Conservation (phyloP, 2,888 invertebrate species). For the Tinea semifulvella region DNA sequence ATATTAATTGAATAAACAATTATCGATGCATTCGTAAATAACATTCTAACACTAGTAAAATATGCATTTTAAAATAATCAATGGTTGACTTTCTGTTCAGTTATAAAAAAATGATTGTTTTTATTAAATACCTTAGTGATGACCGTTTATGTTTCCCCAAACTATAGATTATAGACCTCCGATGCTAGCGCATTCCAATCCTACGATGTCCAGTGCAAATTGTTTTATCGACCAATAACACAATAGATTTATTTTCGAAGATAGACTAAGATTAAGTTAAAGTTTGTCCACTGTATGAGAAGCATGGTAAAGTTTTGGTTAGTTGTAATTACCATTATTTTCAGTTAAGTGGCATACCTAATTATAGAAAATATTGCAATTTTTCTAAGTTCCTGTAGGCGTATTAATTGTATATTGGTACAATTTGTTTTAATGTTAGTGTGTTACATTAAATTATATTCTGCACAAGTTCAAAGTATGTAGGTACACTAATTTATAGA, state of each 20-base stretch:
- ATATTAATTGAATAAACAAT: too few relatives aligned
- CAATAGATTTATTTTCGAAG: slow-evolving; percentile 34
- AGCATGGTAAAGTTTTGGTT: slow-evolving; percentile 22
- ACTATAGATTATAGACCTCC: slow-evolving; percentile 25
- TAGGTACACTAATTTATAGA: slow-evolving; percentile 63
- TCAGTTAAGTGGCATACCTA: slow-evolving; percentile 61
- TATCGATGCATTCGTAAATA: too few relatives aligned
- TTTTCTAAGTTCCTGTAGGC: slow-evolving; percentile 67
- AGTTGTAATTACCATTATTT: slow-evolving; percentile 36
- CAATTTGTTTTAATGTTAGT: slow-evolving; percentile 62
- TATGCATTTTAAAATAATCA: too few relatives aligned
- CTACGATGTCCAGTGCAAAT: slow-evolving; percentile 28
- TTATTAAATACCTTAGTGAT: too few relatives aligned
- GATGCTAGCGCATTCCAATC: slow-evolving; percentile 58
- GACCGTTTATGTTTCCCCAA: too few relatives aligned
- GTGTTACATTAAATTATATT: slow-evolving; percentile 53
- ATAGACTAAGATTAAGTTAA: slow-evolving; percentile 42
- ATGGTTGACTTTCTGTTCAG: too few relatives aligned
- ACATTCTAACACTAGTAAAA: too few relatives aligned
- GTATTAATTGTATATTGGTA: slow-evolving; percentile 63
- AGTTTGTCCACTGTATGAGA: slow-evolving; percentile 28
- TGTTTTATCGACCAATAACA: slow-evolving; percentile 44
- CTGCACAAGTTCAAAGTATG: slow-evolving; percentile 64
- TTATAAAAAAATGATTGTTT: too few relatives aligned
- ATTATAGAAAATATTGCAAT: slow-evolving; percentile 66